A percentile compares a stretch with the other conserved stretches of the same genome.
Conservation (phyloP, 2,113 vertebrate genomes). For the Cacatua alba region DNA sequence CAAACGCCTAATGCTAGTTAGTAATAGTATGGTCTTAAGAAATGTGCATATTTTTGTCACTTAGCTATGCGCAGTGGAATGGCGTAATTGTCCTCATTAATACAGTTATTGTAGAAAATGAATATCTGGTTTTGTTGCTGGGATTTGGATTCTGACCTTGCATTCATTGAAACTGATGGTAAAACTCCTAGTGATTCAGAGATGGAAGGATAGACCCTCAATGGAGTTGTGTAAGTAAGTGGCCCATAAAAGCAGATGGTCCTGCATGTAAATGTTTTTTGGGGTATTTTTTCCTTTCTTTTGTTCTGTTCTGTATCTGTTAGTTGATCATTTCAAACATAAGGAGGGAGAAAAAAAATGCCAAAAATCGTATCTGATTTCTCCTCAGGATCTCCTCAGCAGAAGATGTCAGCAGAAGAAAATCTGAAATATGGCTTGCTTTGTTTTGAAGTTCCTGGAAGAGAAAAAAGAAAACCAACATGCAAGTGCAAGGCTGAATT, state of each 20-base stretch:
- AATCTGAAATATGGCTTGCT: background rate
- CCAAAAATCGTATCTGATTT: background rate
- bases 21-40: background rate
- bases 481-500: background rate
- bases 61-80: background rate
- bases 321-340: background rate
- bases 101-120: background rate
- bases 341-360: background rate
- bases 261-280: background rate
- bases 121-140: background rate
- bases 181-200: background rate
- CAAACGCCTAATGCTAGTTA: background rate
- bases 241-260: background rate
- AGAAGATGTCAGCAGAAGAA: background rate
- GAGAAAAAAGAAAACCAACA: background rate
- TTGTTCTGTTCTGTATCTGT: background rate
- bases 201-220: background rate
- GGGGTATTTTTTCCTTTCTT: background rate
- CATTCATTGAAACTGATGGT: background rate
- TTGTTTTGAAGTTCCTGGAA: background rate
- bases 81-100: background rate
- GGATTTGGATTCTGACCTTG: background rate
- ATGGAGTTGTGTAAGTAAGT: background rate
- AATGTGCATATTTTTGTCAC: background rate
- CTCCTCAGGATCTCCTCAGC: background rate